Percentiles rank a stretch among this genome's conserved stretches.
These are phyloP conservation scores for Meriones psammophilus DNA, from an alignment of 2,797 vertebrate species.

Conservation along the genomic window DNA sequence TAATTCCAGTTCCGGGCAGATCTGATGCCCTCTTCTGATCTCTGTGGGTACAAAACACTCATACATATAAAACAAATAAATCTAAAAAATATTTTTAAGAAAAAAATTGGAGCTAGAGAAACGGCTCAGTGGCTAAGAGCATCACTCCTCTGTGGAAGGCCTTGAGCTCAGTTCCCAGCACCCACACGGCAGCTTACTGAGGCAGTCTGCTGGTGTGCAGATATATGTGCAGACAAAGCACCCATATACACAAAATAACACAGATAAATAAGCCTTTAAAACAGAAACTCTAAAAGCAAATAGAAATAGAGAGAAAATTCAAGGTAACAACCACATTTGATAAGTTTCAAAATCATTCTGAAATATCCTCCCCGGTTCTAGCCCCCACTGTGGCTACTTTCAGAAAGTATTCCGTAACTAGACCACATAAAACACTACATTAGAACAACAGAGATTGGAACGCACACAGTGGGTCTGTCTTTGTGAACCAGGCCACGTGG, in stretches of 20 bases:
- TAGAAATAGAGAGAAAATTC: background rate
- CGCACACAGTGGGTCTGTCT: background rate
- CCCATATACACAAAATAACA: background rate
- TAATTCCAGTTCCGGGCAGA: background rate
- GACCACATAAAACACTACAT: background rate
- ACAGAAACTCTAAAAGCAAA: background rate
- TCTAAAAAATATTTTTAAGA: background rate
- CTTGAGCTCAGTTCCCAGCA: background rate
- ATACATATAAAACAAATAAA: background rate
- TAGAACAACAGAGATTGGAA: background rate
- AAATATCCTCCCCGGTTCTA: conserved; percentile 18
- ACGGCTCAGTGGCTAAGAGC: background rate
- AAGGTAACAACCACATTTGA: background rate
- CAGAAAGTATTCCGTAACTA: background rate
- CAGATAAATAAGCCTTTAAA: background rate
- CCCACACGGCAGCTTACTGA: background rate
- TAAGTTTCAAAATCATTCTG: conserved; percentile 41
- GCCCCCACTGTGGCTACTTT: background rate
- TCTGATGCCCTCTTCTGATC: background rate
- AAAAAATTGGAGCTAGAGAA: background rate
- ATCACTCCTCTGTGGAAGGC: background rate
- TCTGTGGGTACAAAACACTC: background rate
- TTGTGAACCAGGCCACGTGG: background rate
- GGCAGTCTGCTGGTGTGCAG: background rate
- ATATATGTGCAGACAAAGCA: background rate